A percentile compares a stretch with the other conserved stretches of the same genome.
Evolutionary conservation across 2,888 invertebrate genomes (phyloP).

Genomic region (Podabrus alpinus): DNA sequence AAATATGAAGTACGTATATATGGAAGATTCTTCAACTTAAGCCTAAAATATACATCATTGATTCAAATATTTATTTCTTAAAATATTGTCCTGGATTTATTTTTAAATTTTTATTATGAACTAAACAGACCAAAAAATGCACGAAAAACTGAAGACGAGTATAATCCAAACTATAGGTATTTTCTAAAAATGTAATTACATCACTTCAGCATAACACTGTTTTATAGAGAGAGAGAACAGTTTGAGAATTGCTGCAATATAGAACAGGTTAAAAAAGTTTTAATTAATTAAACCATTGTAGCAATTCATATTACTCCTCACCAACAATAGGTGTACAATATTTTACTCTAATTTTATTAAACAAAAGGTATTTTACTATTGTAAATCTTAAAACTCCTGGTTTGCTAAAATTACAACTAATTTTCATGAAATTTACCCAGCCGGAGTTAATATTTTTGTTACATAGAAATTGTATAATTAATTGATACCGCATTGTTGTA

Average conservation of each 20-base stretch:
- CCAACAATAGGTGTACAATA: not conserved
- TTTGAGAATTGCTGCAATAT: not conserved
- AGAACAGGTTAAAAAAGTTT: not conserved
- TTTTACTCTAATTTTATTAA: not conserved
- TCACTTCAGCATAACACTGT: not conserved
- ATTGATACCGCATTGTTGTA: not conserved
- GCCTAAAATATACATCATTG: no score
- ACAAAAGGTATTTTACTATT: not conserved
- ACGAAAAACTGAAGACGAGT: no score
- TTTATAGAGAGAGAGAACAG: not conserved
- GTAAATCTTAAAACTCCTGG: not conserved
- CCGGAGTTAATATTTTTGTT: no score
- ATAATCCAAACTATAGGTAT: no score
- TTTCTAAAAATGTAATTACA: no score
- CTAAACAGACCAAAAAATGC: no score
- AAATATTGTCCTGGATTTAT: not conserved
- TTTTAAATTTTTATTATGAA: no score
- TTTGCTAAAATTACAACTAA: not conserved
- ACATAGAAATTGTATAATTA: not conserved
- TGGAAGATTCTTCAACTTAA: no score
- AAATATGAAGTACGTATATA: no score
- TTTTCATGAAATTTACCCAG: not conserved
- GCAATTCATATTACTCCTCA: not conserved
- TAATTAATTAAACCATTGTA: not conserved
- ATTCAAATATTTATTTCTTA: not conserved